Percentiles rank a stretch among this genome's conserved stretches.
Conservation (phyloP, 2,888 invertebrate species). For the Thera britannica region DNA sequence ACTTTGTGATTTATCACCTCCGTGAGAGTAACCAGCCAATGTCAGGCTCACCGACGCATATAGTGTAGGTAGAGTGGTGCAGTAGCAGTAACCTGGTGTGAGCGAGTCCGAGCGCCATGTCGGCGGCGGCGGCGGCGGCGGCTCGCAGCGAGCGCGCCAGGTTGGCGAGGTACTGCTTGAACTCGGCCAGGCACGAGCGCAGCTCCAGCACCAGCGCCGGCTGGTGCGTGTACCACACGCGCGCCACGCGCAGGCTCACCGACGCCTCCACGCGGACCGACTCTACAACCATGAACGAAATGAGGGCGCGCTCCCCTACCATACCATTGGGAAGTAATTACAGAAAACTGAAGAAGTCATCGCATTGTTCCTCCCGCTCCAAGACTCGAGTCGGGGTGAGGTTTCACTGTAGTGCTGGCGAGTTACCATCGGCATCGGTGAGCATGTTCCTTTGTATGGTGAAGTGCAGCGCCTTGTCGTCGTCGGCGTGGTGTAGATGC, state of each 20-base stretch:
- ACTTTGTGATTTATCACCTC: too few relatives aligned
- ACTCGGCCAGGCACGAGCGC: conserved; percentile 94
- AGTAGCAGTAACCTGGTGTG: conserved; percentile 84
- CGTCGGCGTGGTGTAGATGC: conserved; percentile 40
- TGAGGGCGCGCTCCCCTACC: too few relatives aligned
- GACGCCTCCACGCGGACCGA: conserved; percentile 54
- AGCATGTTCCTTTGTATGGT: conserved; percentile 56
- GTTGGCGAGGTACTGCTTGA: conserved; percentile 94
- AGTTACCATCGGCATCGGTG: conserved; percentile 45
- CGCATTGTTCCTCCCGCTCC: background rate
- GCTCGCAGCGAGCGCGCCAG: conserved; percentile 93
- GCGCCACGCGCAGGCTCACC: conserved; percentile 89
- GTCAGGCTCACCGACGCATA: too few relatives aligned
- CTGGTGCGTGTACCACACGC: conserved; percentile 97
- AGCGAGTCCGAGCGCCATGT: conserved; percentile 96
- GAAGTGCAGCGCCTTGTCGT: conserved; percentile 67
- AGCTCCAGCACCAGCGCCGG: conserved; percentile 93
- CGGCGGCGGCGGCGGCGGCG: conserved; percentile 96
- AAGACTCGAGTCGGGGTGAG: too few relatives aligned
- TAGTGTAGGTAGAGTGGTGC: too few relatives aligned
- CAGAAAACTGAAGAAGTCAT: too few relatives aligned
- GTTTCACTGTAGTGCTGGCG: conserved; percentile 42
- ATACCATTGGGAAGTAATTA: too few relatives aligned
- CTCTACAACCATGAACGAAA: background rate
- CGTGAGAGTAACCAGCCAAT: too few relatives aligned